Evolutionary conservation across 2,888 invertebrate species (phyloP).

Genomic region (Eulithis testata): DNA sequence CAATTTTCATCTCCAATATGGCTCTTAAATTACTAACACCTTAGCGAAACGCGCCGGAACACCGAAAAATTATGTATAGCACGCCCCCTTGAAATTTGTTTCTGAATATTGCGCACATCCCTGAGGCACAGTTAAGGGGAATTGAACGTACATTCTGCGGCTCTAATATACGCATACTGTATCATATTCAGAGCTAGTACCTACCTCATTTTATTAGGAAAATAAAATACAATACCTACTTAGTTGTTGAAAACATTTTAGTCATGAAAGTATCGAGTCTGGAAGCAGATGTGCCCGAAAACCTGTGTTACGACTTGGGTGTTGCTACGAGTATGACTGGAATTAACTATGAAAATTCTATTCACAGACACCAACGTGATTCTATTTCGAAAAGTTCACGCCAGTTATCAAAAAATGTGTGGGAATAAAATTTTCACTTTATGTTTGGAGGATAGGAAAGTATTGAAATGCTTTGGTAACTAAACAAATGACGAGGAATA

Average conservation of each 20-base stretch:
- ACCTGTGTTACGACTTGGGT: too few species aligned
- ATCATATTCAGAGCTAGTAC: slow-evolving; percentile 39
- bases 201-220: slow-evolving; percentile 38
- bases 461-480: too few species aligned
- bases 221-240: background rate
- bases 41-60: slow-evolving; percentile 36
- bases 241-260: background rate
- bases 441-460: too few species aligned
- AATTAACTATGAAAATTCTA: too few species aligned
- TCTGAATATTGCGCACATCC: slow-evolving; percentile 54
- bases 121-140: slow-evolving; percentile 52
- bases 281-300: too few species aligned
- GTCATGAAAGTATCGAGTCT: too few species aligned
- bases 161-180: slow-evolving; percentile 59
- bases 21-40: slow-evolving; percentile 34
- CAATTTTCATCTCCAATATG: slow-evolving; percentile 34
- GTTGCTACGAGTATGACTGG: too few species aligned
- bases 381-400: too few species aligned
- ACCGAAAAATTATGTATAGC: slow-evolving; percentile 47
- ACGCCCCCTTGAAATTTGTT: slow-evolving; percentile 51
- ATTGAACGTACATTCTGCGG: slow-evolving; percentile 59
- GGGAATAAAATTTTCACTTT: too few species aligned
- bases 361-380: too few species aligned
- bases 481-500: too few species aligned
- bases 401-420: too few species aligned